Base-by-base conservation (phyloP, 2,888 invertebrate genomes). In the Dynastes grantii region DNA sequence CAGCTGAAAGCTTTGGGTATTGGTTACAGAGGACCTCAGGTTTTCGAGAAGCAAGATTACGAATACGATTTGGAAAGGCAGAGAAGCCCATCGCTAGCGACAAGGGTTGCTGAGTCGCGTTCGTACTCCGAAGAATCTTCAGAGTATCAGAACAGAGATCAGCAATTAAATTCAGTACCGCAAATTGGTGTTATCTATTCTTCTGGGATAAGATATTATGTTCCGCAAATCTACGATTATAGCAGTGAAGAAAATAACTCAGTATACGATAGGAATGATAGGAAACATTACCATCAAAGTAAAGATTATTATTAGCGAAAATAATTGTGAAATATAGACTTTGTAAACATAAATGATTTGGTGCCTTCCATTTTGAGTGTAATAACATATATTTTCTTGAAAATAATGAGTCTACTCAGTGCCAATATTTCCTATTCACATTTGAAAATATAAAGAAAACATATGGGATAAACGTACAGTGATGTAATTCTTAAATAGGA, bases 161-260 rank as follows among this genome's bases (percentile, higher is more conserved):
- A 76, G 16, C 53, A 65, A 51, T 22, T 71, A 5, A 85, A 84
- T 73, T 83, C 79, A 16, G 88, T 89, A 29, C 88, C 88, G 2
- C 86, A 88, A 83, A 88, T 89, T 79, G 89, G 89, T 13, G 81
- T 89, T 22, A 80, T 88, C 37, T 88, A 88, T 82, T 88, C 88
- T 2, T 84, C 88, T 2, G 89, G 89, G 16, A 85, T 89, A 13
- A 84, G 87, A 79, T 89, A 89, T 80, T 89, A 89, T 76, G 85
- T 89, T 68, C 89, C 89, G 76, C 88, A 89, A 83, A 78, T 88
- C 64, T 81, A 84, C 77, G 83, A 85, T 70, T 76, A 83, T 32
- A 78, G 81, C 53, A 84, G 85, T 63, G 81, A 82, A 16, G 80
- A 82, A 6, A 86, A 88, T 80, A 89, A 89, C 83, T 88, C 88